Conservation (phyloP, 2,888 invertebrate species). For the Acrocyrtus sp. region DNA sequence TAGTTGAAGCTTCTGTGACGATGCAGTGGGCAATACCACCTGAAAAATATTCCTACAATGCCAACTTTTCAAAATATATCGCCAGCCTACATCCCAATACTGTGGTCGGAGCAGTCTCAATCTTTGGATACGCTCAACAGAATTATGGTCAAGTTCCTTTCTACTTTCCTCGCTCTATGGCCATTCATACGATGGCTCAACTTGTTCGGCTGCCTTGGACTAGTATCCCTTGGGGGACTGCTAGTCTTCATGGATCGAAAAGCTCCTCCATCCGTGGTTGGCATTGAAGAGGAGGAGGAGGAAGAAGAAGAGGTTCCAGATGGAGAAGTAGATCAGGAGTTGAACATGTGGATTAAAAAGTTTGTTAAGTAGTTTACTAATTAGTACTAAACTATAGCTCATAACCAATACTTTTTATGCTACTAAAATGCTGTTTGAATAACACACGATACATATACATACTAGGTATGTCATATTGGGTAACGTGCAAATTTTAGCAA, state of each 20-base stretch:
- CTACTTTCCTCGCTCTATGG: constrained; percentile 24
- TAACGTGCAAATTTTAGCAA: no score
- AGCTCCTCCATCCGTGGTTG: constrained; percentile 17
- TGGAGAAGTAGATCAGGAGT: constrained; percentile 34
- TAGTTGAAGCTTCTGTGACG: constrained; percentile 34
- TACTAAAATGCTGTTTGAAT: no score
- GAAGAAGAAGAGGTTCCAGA: constrained; percentile 28
- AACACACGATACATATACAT: no score
- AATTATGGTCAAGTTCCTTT: constrained; percentile 18
- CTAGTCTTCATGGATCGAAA: constrained; percentile 37
- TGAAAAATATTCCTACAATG: constrained; percentile 38
- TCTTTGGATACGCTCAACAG: constrained; percentile 27
- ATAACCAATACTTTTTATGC: no score
- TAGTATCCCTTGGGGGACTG: constrained; percentile 29
- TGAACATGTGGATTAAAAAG: constrained; percentile 44
- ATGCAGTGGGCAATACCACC: constrained; percentile 45
- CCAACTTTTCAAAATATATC: constrained; percentile 37
- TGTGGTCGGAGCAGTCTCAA: constrained; percentile 45
- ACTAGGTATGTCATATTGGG: no score
- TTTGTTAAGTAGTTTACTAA: constrained; percentile 24
- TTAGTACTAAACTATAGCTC: no score
- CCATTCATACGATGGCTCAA: constrained; percentile 31
- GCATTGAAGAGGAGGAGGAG: constrained; percentile 3
- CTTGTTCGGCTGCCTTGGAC: constrained; percentile 23
- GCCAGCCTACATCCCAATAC: constrained; percentile 37